phyloP scores from a whole-genome alignment of 2,888 invertebrate species.

The Smittia sp. region DNA sequence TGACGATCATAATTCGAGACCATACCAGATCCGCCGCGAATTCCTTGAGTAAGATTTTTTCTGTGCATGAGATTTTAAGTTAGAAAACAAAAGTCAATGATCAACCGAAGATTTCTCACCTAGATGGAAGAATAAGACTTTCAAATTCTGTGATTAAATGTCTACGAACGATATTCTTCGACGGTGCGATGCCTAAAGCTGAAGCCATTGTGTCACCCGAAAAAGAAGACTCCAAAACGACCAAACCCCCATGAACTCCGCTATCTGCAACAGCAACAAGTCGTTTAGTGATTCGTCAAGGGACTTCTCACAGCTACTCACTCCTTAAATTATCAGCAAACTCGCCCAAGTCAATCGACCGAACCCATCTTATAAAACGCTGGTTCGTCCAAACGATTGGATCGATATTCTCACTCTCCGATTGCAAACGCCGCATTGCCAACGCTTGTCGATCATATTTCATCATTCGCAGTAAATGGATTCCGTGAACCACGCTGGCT shows the following conservation, averaged over 20 bases:
- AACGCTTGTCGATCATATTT: conserved; percentile 89
- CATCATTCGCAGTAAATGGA: conserved; percentile 86
- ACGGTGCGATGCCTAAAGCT: conserved; percentile 85
- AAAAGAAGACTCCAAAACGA: conserved; percentile 90
- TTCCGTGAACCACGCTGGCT: conserved; percentile 89
- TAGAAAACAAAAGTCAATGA: not conserved
- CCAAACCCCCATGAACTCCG: conserved; percentile 91
- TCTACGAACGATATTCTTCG: conserved; percentile 88
- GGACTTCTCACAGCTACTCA: conserved; percentile 48
- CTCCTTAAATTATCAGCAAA: conserved; percentile 91
- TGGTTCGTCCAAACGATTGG: conserved; percentile 96
- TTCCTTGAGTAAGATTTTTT: conserved; percentile 55
- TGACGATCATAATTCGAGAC: conserved; percentile 45
- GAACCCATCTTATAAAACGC: conserved; percentile 89
- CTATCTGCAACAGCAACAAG: conserved; percentile 61
- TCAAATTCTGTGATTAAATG: conserved; percentile 90
- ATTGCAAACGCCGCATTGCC: conserved; percentile 81
- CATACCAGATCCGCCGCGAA: conserved; percentile 53
- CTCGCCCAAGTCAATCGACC: conserved; percentile 89
- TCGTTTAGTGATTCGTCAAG: not conserved
- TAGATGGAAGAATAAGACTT: conserved; percentile 85
- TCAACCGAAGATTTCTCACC: conserved; percentile 58
- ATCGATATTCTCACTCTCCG: conserved; percentile 84
- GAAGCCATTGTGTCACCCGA: conserved; percentile 94
- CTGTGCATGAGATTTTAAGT: no score